A percentile compares a stretch with the other conserved stretches of the same genome.
Conservation (phyloP, 2,888 invertebrate species). For the Metellina segmentata region DNA sequence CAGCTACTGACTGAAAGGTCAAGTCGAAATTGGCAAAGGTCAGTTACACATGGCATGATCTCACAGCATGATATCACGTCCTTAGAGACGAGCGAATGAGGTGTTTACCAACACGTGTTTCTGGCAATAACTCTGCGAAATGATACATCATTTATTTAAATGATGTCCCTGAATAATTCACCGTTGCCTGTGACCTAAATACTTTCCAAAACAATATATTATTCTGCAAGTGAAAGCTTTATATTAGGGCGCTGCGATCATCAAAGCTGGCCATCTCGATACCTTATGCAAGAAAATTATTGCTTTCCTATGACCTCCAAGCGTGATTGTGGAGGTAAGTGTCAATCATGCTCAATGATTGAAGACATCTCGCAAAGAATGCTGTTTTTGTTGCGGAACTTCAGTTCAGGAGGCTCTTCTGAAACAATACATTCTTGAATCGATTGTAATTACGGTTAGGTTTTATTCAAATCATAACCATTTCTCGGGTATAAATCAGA, state of each 20-base stretch:
- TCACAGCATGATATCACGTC: conserved; percentile 26
- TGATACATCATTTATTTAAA: conserved; percentile 23
- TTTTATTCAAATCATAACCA: too few species aligned
- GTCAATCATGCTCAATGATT: background rate
- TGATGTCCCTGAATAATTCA: conserved; percentile 46
- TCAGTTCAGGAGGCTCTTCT: too few species aligned
- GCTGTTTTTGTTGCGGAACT: too few species aligned
- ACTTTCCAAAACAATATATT: conserved; percentile 20
- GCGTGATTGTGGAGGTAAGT: conserved; percentile 18
- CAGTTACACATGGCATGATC: conserved; percentile 18
- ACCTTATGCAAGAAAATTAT: background rate
- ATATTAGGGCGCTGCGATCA: conserved; percentile 3
- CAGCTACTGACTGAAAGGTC: conserved; percentile 21
- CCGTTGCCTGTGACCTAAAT: conserved; percentile 57
- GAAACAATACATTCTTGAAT: too few species aligned
- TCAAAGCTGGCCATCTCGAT: conserved; percentile 8
- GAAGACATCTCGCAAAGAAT: too few species aligned
- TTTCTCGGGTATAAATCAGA: too few species aligned
- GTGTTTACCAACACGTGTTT: conserved; percentile 22
- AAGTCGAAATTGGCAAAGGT: conserved; percentile 7
- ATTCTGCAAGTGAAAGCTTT: conserved; percentile 12
- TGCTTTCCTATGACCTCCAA: conserved; percentile 39
- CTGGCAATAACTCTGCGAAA: background rate
- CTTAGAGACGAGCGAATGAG: background rate
- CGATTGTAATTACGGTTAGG: too few species aligned